A percentile compares a stretch with the other conserved stretches of the same genome.
Conservation (phyloP, 2,113 vertebrate species). For the Corynorhinus townsendii region DNA sequence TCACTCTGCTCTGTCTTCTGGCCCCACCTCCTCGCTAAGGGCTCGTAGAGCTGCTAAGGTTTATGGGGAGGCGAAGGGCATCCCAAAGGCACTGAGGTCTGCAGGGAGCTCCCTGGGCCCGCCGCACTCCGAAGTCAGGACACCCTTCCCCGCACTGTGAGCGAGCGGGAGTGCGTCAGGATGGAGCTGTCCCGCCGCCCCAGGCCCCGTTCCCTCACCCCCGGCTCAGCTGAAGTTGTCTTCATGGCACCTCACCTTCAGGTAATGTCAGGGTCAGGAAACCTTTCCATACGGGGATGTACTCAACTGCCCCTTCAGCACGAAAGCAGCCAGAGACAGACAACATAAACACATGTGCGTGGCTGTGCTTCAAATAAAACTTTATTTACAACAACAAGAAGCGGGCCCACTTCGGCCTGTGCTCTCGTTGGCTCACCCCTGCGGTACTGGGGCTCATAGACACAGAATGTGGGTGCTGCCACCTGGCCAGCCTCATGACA, state of each 20-base stretch:
- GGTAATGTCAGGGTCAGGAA: background rate
- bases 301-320: background rate
- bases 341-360: no score
- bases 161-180: background rate
- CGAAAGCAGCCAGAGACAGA: background rate
- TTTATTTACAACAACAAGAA: background rate
- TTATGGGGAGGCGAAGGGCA: background rate
- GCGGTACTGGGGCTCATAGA: background rate
- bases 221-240: background rate
- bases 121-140: background rate
- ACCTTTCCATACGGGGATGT: background rate
- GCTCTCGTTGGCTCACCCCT: rapidly evolving
- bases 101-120: rapidly evolving
- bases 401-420: rapidly evolving
- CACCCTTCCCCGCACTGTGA: rapidly evolving
- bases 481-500: background rate
- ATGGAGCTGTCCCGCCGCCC: background rate
- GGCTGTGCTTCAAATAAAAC: background rate
- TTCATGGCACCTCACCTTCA: background rate
- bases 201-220: rapidly evolving
- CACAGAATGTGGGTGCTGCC: background rate
- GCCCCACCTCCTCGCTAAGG: no score
- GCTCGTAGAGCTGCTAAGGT: rapidly evolving
- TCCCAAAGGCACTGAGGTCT: background rate
- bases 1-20: background rate